Evolutionary conservation across 2,888 invertebrate species (phyloP).

Genomic region (Habroteleia sp.): DNA sequence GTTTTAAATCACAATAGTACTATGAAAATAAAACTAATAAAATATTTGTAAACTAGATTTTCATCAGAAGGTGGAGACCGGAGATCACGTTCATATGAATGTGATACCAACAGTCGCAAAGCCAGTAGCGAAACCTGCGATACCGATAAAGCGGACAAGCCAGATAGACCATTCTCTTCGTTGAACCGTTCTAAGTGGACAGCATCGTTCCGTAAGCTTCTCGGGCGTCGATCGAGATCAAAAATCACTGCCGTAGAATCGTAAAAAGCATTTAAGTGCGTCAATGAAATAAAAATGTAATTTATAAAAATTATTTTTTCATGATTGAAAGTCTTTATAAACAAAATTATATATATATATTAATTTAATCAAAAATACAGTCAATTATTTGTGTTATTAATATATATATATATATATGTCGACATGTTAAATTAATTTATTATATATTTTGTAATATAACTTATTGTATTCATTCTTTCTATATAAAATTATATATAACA

Average conservation of each 20-base stretch:
- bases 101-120: constrained; percentile 72
- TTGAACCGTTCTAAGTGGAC: constrained; percentile 84
- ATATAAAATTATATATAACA: too few relatives aligned
- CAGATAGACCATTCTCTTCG: constrained; percentile 64
- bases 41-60: constrained; percentile 69
- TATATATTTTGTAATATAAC: too few relatives aligned
- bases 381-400: too few relatives aligned
- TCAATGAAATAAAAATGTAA: constrained; percentile 15
- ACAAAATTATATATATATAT: too few relatives aligned
- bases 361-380: too few relatives aligned
- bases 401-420: too few relatives aligned
- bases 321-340: too few relatives aligned
- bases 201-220: constrained; percentile 84
- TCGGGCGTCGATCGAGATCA: constrained; percentile 75
- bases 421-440: too few relatives aligned
- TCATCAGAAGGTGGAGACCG: constrained; percentile 79
- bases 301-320: not conserved
- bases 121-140: constrained; percentile 66
- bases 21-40: constrained; percentile 1
- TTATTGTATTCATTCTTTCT: too few relatives aligned
- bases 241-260: constrained; percentile 69
- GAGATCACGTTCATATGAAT: constrained; percentile 77
- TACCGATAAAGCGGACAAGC: constrained; percentile 67
- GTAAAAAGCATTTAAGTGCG: constrained; percentile 43
- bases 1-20: too few relatives aligned